Percentiles rank a stretch among this genome's conserved stretches.
Conservation (phyloP, 1,140 invertebrate species). For the Plectrocnemia conspersa region DNA sequence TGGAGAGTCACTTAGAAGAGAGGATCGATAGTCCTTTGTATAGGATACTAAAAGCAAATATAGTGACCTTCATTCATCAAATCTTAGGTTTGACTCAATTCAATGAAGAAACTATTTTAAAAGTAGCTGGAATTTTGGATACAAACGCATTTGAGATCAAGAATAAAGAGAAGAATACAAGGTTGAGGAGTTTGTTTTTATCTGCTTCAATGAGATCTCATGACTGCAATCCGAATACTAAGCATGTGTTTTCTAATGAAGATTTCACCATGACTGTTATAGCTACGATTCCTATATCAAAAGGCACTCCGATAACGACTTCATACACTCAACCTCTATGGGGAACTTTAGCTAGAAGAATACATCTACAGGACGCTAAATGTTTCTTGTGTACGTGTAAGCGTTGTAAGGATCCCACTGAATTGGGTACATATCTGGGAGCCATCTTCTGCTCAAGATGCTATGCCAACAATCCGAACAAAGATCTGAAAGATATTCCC, state of each 20-base stretch:
- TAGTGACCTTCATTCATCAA: conserved; percentile 57
- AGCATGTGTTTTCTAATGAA: conserved; percentile 54
- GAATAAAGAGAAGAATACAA: conserved; percentile 44
- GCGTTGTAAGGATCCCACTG: conserved; percentile 61
- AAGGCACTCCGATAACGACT: conserved; percentile 60
- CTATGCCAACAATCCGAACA: conserved; percentile 45
- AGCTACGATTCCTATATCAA: conserved; percentile 58
- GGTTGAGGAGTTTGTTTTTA: conserved; percentile 57
- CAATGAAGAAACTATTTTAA: conserved; percentile 57
- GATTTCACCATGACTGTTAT: conserved; percentile 54
- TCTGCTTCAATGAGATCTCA: conserved; percentile 60
- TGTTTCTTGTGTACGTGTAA: conserved; percentile 60
- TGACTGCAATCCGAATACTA: conserved; percentile 61
- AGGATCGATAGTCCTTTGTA: conserved; percentile 56
- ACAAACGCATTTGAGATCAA: conserved; percentile 62
- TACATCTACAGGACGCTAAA: conserved; percentile 58
- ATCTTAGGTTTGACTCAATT: conserved; percentile 52
- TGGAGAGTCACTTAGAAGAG: conserved; percentile 59
- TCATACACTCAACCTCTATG: conserved; percentile 64
- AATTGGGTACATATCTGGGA: conserved; percentile 59
- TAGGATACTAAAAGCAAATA: conserved; percentile 54
- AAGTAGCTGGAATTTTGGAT: conserved; percentile 61
- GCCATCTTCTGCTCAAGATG: conserved; percentile 59
- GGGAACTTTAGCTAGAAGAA: conserved; percentile 59
- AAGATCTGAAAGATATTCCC: conserved; percentile 37